Evolutionary conservation across 2,888 invertebrate genomes (phyloP).

Genomic region (Tipula confusa): DNA sequence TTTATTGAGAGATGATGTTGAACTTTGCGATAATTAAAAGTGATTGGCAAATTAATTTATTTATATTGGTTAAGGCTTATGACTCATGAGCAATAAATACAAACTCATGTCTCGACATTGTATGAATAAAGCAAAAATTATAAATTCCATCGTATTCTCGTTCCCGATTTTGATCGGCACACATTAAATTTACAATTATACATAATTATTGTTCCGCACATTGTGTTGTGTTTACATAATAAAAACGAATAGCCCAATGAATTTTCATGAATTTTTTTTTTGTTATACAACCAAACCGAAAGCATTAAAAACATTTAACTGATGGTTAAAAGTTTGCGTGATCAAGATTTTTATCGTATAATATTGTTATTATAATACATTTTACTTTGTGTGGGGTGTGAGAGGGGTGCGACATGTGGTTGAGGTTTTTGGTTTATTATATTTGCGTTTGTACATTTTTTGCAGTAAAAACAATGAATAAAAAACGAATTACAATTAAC

Average conservation of each 20-base stretch:
- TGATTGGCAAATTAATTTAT: background rate
- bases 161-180: background rate
- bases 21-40: background rate
- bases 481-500: background rate
- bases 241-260: background rate
- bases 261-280: background rate
- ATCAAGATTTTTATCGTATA: background rate
- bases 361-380: background rate
- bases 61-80: background rate
- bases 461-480: background rate
- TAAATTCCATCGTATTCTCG: background rate
- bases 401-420: too few species aligned
- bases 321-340: conserved; percentile 9
- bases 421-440: too few species aligned
- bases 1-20: background rate
- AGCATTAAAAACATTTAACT: background rate
- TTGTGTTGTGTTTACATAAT: background rate
- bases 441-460: background rate
- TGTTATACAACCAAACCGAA: background rate
- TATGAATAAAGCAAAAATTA: background rate
- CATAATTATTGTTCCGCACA: background rate
- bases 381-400: background rate
- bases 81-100: background rate
- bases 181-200: background rate
- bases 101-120: background rate